Base-by-base conservation (phyloP, 2,797 vertebrate genomes). In the Acrocephalus scirpaceus region DNA sequence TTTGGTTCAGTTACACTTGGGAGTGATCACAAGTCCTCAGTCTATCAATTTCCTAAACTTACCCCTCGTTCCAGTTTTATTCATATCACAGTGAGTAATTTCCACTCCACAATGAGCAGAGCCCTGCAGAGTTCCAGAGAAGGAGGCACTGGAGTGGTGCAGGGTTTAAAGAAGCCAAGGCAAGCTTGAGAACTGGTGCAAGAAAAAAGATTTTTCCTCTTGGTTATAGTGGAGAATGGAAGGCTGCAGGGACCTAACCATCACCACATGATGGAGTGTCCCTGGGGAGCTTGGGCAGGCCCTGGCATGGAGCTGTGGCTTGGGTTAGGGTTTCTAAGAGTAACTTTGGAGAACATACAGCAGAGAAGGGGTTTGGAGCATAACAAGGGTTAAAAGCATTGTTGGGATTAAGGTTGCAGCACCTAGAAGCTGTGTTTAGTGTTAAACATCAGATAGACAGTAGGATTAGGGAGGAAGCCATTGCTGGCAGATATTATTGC, bases 241-340 rank as follows among this genome's bases (percentile, higher is more conserved):
- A 20, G 21, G 4, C 36, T n/a, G 1, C 0, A 27, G 40, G 20
- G 11, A 26, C 64, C 11, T 9, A 30, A 45, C 10, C 6, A 22
- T 58, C n/a, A 36, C 10, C 29, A 7, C 0, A 1, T 2, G 30
- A 25, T 14, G 9, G 7, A 77, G 26, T 36, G 32, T 3, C 71
- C 27, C 57, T 80, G 45, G 27, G 60, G 18, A 6, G 2, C 38
- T 71, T 56, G 22, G 25, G 42, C 8, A 40, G 23, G 29, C 21
- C 50, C 54, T 79, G 26, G 10, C 21, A 15, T 2, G 19, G 29
- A 79, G 21, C 18, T 72, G n/a, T 50, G 54, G 18, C 38, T 36
- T 4, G 10, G 18, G 13, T 44, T 17, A n/a, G 38, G 78, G 32
- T 66, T 93, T 56, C 51, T 72, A n/a, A 25, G 53, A 40, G 38